Conservation (phyloP, 2,888 invertebrate species). For the Itoplectis maculator region DNA sequence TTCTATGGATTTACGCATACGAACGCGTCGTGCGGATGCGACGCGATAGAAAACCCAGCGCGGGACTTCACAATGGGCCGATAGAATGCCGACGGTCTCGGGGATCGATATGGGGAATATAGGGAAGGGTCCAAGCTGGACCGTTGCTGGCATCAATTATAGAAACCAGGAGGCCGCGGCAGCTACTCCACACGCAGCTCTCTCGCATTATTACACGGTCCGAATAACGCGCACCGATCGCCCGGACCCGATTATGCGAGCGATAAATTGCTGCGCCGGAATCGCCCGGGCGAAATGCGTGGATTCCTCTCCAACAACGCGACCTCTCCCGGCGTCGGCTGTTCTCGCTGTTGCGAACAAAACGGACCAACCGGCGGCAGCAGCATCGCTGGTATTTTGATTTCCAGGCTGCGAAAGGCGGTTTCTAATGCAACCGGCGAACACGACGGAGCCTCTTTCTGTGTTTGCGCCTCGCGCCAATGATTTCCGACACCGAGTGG, state of each 20-base stretch:
- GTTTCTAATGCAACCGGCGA: slow-evolving; percentile 28
- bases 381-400: slow-evolving; percentile 29
- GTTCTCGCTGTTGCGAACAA: slow-evolving; percentile 39
- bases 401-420: slow-evolving; percentile 11
- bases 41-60: not conserved
- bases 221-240: slow-evolving; percentile 80
- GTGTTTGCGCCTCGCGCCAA: slow-evolving; percentile 19
- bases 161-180: slow-evolving; percentile 76
- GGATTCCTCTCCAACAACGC: not conserved
- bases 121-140: slow-evolving; percentile 63
- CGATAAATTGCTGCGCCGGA: slow-evolving; percentile 67
- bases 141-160: slow-evolving; percentile 83
- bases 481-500: slow-evolving; percentile 12
- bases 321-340: slow-evolving; percentile 12
- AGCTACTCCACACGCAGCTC: too few relatives aligned
- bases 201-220: slow-evolving; percentile 78
- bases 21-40: too few relatives aligned
- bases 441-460: slow-evolving; percentile 1
- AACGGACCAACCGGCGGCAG: too few relatives aligned
- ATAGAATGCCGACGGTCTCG: slow-evolving; percentile 29
- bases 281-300: slow-evolving; percentile 50
- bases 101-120: slow-evolving; percentile 36
- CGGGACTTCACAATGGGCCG: not conserved
- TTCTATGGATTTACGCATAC: too few relatives aligned
- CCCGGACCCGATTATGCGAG: slow-evolving; percentile 78